Conservation (phyloP, 2,888 invertebrate genomes). For the Aleiodes leptofemur region DNA sequence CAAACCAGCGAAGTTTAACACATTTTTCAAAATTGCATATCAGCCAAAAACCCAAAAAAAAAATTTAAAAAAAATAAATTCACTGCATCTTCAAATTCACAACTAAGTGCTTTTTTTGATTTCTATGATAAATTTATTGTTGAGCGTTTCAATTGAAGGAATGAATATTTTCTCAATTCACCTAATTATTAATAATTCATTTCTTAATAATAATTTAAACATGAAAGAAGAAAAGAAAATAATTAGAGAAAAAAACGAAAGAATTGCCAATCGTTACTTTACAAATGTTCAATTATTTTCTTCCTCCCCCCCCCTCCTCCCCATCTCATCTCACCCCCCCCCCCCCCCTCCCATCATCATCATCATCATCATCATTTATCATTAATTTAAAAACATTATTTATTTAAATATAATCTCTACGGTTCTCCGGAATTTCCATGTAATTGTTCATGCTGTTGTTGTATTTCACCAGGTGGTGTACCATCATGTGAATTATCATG, state of each 20-base stretch:
- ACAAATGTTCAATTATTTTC: background rate
- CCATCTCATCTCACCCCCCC: background rate
- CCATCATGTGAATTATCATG: conserved; percentile 69
- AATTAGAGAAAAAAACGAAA: too few species aligned
- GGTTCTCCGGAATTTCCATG: conserved; percentile 36
- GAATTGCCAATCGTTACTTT: background rate
- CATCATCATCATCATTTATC: background rate
- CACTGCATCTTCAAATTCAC: too few species aligned
- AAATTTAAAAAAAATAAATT: too few species aligned
- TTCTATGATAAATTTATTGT: background rate
- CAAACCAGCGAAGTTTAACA: too few species aligned
- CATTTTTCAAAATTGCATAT: too few species aligned
- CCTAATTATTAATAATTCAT: too few species aligned
- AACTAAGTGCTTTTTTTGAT: conserved; percentile 10
- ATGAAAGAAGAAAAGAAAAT: too few species aligned
- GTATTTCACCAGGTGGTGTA: conserved; percentile 68
- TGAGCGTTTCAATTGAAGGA: too few species aligned
- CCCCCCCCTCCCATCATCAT: background rate
- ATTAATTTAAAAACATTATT: background rate
- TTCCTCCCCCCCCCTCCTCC: background rate
- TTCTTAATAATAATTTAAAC: too few species aligned
- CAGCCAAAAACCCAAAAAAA: too few species aligned
- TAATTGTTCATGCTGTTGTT: conserved; percentile 49
- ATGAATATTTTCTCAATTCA: too few species aligned
- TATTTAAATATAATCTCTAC: conserved; percentile 11